Percentiles rank a stretch among this genome's conserved stretches.
Conservation (phyloP, 1,140 invertebrate species). For the Melipona quadrifasciata region DNA sequence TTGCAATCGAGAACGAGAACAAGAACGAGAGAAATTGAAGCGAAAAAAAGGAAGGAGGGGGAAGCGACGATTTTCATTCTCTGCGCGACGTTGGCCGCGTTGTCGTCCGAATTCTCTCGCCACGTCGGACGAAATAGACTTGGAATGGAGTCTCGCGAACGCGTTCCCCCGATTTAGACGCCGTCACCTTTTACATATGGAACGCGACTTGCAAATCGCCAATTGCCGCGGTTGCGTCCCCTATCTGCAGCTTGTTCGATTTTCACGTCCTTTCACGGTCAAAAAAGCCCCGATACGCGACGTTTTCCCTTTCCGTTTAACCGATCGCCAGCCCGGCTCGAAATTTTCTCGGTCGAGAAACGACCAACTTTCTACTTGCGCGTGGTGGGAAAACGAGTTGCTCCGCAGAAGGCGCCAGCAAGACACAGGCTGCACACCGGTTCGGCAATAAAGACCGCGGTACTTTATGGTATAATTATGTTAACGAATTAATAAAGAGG, state of each 20-base stretch:
- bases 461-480: slow-evolving; percentile 73
- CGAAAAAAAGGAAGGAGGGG: neutral
- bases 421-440: slow-evolving; percentile 59
- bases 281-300: slow-evolving; percentile 4
- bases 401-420: neutral
- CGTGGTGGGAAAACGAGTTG: neutral
- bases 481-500: slow-evolving; percentile 73
- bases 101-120: slow-evolving; percentile 25
- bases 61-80: slow-evolving; percentile 52
- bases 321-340: no score
- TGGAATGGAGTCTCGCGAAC: slow-evolving; percentile 16
- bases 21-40: neutral
- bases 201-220: slow-evolving; percentile 63
- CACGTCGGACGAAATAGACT: slow-evolving; percentile 37
- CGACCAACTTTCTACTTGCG: no score
- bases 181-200: slow-evolving; percentile 65
- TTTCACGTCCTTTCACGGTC: neutral
- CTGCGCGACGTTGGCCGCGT: neutral
- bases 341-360: neutral
- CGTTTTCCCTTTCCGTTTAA: neutral
- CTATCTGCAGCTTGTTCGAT: neutral
- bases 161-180: slow-evolving; percentile 52
- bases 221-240: neutral
- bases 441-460: slow-evolving; percentile 66
- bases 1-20: neutral